A percentile compares a stretch with the other conserved stretches of the same genome.
Evolutionary conservation across 2,113 vertebrate species (phyloP).

Genomic region (Zapornia atra): DNA sequence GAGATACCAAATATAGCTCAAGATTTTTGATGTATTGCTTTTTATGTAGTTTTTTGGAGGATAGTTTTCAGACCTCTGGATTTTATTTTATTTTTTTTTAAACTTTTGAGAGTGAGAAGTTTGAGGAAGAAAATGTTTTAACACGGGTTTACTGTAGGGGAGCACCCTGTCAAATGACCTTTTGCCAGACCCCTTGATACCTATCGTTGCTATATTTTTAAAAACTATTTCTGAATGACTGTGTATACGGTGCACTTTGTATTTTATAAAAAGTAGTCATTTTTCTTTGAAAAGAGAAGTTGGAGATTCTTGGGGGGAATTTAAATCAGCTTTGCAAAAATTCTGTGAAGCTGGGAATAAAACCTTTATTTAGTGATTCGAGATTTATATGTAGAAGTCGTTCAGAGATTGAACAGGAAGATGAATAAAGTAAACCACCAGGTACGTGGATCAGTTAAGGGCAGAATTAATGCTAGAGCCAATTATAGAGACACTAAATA

Average conservation of each 20-base stretch:
- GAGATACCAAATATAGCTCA: neutral
- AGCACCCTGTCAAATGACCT: neutral
- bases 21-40: neutral
- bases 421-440: neutral
- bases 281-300: neutral
- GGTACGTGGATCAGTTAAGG: neutral
- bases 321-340: neutral
- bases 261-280: neutral
- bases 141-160: neutral
- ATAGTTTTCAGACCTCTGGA: neutral
- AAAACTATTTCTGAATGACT: neutral
- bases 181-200: neutral
- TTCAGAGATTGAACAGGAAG: neutral
- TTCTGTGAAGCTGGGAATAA: neutral
- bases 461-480: neutral
- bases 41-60: neutral
- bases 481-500: neutral
- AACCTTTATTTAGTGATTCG: neutral
- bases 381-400: neutral
- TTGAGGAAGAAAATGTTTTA: neutral
- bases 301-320: accelerated
- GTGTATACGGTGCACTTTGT: neutral
- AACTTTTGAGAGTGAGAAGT: neutral
- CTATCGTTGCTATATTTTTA: neutral
- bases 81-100: neutral